These are phyloP conservation scores for Craseonycteris thonglongyai DNA, from an alignment of 2,113 vertebrate species.

Conservation along the genomic window DNA sequence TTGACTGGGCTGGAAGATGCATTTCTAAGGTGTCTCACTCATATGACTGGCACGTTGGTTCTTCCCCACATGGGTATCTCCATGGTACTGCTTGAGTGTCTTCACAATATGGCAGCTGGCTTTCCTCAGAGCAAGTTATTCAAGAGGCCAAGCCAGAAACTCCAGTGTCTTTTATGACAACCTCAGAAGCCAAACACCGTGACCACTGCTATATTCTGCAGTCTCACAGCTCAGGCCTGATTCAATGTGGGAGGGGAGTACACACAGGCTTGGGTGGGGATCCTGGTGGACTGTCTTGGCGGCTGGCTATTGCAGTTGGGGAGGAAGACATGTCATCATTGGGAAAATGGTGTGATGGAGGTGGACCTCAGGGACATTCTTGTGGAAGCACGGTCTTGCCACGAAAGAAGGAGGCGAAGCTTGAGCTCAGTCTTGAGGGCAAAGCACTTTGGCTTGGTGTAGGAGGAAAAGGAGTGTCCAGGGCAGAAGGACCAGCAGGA, in stretches of 20 bases:
- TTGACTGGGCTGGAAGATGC: not conserved
- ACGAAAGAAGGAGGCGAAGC: not conserved
- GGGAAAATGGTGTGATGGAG: not conserved
- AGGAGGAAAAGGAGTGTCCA: not conserved
- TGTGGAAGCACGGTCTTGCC: not conserved
- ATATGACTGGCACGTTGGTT: not conserved
- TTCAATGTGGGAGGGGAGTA: not conserved
- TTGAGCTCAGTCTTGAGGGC: not conserved
- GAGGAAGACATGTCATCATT: not conserved
- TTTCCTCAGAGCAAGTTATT: not conserved
- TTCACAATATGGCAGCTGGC: not conserved
- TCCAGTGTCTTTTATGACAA: not conserved
- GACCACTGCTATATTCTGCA: not conserved
- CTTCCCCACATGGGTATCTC: not conserved
- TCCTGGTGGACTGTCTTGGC: not conserved
- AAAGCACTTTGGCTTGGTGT: not conserved
- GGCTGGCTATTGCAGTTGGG: not conserved
- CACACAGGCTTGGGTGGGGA: not conserved
- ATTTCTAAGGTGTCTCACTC: not conserved
- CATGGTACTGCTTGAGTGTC: not conserved
- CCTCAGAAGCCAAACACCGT: not conserved
- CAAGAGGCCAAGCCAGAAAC: not conserved
- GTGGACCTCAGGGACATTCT: not conserved
- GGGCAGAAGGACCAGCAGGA: not conserved
- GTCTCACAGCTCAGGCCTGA: not conserved